phyloP scores from a whole-genome alignment of 2,113 vertebrate species.

The Pantherophis guttatus region DNA sequence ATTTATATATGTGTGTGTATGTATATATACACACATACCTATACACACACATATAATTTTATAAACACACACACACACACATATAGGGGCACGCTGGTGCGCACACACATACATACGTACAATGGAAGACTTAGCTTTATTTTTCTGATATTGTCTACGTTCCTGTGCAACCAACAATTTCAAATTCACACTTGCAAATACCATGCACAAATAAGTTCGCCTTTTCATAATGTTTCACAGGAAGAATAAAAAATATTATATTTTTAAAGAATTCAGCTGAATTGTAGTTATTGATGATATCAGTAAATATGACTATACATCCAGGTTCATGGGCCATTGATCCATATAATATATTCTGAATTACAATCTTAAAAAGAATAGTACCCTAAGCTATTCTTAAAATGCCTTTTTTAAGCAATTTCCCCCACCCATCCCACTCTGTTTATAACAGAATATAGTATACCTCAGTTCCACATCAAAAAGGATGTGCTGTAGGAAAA shows the following conservation, averaged over 20 bases:
- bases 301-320: slow-evolving; percentile 80
- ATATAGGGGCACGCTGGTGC: slow-evolving; percentile 59
- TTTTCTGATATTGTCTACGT: slow-evolving; percentile 64
- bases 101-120: slow-evolving; percentile 73
- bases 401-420: slow-evolving; percentile 76
- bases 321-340: slow-evolving; percentile 75
- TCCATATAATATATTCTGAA: slow-evolving; percentile 79
- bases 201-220: slow-evolving; percentile 65
- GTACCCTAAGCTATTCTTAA: slow-evolving; percentile 74
- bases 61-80: slow-evolving; percentile 54
- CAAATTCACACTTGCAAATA: slow-evolving; percentile 69
- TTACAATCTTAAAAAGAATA: slow-evolving; percentile 80
- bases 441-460: slow-evolving; percentile 81
- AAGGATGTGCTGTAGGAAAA: slow-evolving; percentile 78
- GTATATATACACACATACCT: slow-evolving; percentile 61
- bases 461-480: slow-evolving; percentile 80
- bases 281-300: slow-evolving; percentile 74
- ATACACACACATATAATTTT: slow-evolving; percentile 53
- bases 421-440: slow-evolving; percentile 67
- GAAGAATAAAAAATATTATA: slow-evolving; percentile 74
- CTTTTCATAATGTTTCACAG: slow-evolving; percentile 73
- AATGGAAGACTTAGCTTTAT: slow-evolving; percentile 80
- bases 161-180: slow-evolving; percentile 72
- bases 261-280: slow-evolving; percentile 72
- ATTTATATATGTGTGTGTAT: slow-evolving; percentile 22